A percentile compares a stretch with the other conserved stretches of the same genome.
Conservation (phyloP, 2,113 vertebrate species). For the Hippocampus comes region DNA sequence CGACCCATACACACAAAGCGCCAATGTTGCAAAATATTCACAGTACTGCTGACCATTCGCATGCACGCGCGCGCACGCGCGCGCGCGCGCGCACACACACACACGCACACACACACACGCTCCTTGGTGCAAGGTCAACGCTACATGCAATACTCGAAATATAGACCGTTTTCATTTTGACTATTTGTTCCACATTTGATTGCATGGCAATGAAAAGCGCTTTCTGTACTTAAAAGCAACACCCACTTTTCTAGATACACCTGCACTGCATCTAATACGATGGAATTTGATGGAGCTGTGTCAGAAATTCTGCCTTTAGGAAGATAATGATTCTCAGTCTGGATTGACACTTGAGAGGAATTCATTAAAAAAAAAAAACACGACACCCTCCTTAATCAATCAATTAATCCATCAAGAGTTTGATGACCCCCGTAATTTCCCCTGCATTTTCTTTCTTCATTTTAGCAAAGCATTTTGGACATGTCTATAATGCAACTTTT, state of each 20-base stretch:
- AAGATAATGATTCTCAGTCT: neutral
- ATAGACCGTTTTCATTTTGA: neutral
- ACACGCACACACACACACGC: neutral
- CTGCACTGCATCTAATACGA: neutral
- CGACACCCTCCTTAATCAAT: too few relatives aligned
- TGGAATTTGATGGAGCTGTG: neutral
- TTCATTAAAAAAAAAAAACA: too few relatives aligned
- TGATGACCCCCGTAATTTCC: too few relatives aligned
- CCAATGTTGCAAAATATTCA: neutral
- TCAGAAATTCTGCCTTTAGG: too few relatives aligned
- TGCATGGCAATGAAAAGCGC: neutral
- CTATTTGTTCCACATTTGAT: neutral
- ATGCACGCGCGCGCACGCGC: neutral
- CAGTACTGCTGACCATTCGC: neutral
- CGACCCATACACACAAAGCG: neutral
- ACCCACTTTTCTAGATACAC: neutral
- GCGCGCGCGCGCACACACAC: neutral
- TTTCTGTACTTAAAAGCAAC: neutral
- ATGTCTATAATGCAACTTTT: too few relatives aligned
- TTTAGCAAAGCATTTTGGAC: too few relatives aligned
- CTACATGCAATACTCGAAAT: neutral
- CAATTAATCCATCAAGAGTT: too few relatives aligned
- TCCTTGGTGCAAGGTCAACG: neutral
- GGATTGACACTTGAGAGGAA: neutral
- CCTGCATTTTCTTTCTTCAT: too few relatives aligned